Base-by-base conservation (phyloP, 1,140 invertebrate species). In the Drosophila parvula region DNA sequence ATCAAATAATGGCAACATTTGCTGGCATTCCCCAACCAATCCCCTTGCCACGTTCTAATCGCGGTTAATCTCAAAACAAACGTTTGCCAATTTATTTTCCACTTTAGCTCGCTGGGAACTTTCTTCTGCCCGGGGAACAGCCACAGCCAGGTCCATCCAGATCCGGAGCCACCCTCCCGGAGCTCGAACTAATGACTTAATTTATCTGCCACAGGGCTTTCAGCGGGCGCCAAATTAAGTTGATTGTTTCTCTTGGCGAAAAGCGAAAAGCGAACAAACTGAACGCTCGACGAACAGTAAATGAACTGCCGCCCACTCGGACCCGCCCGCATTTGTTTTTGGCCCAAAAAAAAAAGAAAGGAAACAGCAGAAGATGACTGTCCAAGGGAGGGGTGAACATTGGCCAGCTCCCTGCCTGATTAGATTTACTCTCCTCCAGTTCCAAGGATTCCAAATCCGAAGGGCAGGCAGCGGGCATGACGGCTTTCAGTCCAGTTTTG, bases 1-100 rank as follows among this genome's bases (percentile, higher is more conserved):
- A 91, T 91, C 89, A 91, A 86, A 90, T 83, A 83, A 86, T 86
- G 89, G 81, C 84, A 91, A 91, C 84, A 91, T 91, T 91, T 86
- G 79, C 84, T 86, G 77, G 73, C 59, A 79, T 88, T 83, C 77
- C 76, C 83, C 71, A 44, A 44, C 36, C 56, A 14, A 32, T 9
- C 12, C 30, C 22, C 4, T n/a, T 14, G 14, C 69, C 57, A 53
- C 62, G 47, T 67, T 82, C 90, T 91, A 91, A 91, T 91, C 90
- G 90, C 90, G 90, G 90, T 91, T 91, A 91, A 91, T 91, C 90
- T 91, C 81, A 85, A 88, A 91, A 91, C 90, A 91, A 91, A 91
- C 90, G 90, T 91, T 91, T 82, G 75, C 81, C 90, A 91, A 91
- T 91, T 91, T 91, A 91, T 91, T 90, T 91, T 91, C 90, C 90